These are phyloP conservation scores for Oreochromis niloticus DNA, from an alignment of 2,113 vertebrate species.

Conservation along the genomic window DNA sequence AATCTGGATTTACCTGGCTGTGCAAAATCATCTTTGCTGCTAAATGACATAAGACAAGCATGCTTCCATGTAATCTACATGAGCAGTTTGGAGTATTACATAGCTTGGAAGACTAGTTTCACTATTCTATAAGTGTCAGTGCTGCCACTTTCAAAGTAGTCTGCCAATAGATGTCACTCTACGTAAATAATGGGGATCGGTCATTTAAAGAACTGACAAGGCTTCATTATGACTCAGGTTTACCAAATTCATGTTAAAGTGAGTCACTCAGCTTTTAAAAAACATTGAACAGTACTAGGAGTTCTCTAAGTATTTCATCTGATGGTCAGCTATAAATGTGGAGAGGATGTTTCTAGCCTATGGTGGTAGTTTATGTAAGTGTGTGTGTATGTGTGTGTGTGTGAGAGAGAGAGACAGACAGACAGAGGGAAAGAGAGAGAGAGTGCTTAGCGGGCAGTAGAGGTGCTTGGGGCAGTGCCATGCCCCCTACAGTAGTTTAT, in stretches of 20 bases:
- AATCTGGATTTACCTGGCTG: conserved; percentile 22
- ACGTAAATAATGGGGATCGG: not conserved
- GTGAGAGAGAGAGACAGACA: not conserved
- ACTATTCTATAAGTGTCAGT: not conserved
- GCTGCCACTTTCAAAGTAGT: not conserved
- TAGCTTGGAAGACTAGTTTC: conserved; percentile 7
- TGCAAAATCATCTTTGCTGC: conserved; percentile 32
- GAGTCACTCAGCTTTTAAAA: conserved; percentile 47
- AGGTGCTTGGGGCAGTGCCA: conserved; percentile 72
- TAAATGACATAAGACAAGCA: not conserved
- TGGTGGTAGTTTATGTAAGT: conserved; percentile 17
- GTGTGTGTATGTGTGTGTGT: not conserved
- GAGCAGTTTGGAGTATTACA: not conserved
- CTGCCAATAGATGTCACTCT: not conserved
- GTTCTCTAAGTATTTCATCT: conserved; percentile 37
- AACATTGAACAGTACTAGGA: conserved; percentile 48
- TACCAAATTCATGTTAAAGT: conserved; percentile 12
- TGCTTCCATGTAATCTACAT: conserved; percentile 34
- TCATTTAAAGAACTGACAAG: not conserved
- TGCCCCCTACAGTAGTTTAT: conserved; percentile 79
- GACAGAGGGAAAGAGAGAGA: not conserved
- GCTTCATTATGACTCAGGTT: not conserved
- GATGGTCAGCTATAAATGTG: conserved; percentile 70
- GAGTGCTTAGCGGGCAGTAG: conserved; percentile 69
- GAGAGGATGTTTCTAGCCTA: conserved; percentile 35